phyloP scores from a whole-genome alignment of 2,797 vertebrate genomes.

The Muscicapa striata region DNA sequence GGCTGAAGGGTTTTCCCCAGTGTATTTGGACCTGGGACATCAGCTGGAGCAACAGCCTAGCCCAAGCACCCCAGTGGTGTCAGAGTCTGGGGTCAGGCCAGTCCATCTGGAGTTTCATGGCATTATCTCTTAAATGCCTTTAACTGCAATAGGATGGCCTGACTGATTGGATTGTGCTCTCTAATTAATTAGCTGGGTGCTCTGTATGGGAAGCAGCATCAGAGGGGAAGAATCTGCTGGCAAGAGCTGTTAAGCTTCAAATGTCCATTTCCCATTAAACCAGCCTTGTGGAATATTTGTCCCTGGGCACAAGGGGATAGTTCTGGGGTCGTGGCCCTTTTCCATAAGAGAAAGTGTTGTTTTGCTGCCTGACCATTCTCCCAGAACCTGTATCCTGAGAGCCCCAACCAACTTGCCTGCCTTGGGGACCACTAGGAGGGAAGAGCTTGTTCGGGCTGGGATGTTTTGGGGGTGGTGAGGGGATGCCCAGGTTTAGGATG shows the following conservation, averaged over 20 bases:
- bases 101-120: constrained; percentile 40
- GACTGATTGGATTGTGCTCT: constrained; percentile 51
- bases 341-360: rapidly evolving
- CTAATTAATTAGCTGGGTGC: constrained; percentile 51
- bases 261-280: neutral
- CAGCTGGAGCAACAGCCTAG: rapidly evolving
- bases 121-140: constrained; percentile 53
- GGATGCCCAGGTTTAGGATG: neutral
- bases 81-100: neutral
- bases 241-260: neutral
- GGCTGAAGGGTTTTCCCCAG: rapidly evolving
- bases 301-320: neutral
- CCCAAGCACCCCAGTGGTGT: neutral
- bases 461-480: neutral
- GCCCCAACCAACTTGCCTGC: neutral
- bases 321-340: neutral
- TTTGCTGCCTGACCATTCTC: neutral
- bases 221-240: neutral
- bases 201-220: neutral
- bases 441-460: neutral
- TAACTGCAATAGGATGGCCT: constrained; percentile 29
- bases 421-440: rapidly evolving
- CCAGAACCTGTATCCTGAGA: neutral
- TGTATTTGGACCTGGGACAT: neutral
- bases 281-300: neutral